Percentiles rank a stretch among this genome's conserved stretches.
phyloP scores from a whole-genome alignment of 2,113 vertebrate species.

The Glaucomys volans region DNA sequence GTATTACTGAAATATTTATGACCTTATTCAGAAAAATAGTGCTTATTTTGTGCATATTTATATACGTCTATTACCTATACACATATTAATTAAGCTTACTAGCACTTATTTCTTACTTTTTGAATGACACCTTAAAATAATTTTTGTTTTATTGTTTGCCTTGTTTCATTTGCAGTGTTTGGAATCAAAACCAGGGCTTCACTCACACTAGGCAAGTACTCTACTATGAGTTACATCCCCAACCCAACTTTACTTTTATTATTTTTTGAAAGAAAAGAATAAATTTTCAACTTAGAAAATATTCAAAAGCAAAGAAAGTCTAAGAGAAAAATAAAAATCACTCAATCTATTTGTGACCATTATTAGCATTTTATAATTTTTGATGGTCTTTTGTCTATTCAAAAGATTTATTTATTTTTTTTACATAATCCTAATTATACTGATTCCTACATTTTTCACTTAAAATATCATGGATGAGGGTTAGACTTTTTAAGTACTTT shows the following conservation, averaged over 20 bases:
- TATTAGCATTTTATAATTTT: not conserved
- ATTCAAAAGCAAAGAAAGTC: constrained; percentile 24
- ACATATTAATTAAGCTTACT: not conserved
- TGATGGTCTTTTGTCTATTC: not conserved
- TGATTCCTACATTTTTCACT: constrained; percentile 35
- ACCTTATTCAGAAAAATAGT: not conserved
- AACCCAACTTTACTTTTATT: not conserved
- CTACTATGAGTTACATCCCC: not conserved
- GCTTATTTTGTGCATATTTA: not conserved
- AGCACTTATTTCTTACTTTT: constrained; percentile 36
- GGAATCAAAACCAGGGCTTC: not conserved
- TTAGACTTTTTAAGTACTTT: not conserved
- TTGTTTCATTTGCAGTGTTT: not conserved
- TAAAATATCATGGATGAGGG: constrained; percentile 26
- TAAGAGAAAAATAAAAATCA: not conserved
- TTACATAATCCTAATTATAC: not conserved
- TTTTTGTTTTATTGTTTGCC: not conserved
- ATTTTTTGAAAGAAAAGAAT: not conserved
- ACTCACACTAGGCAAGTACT: not conserved
- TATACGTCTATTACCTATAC: not conserved
- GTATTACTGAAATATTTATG: not conserved
- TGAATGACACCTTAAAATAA: not conserved
- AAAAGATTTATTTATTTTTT: constrained; percentile 8
- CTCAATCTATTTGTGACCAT: not conserved
- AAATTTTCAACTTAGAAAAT: constrained; percentile 53